Base-by-base conservation (phyloP, 2,888 invertebrate species). In the Rhynchonema sp. region DNA sequence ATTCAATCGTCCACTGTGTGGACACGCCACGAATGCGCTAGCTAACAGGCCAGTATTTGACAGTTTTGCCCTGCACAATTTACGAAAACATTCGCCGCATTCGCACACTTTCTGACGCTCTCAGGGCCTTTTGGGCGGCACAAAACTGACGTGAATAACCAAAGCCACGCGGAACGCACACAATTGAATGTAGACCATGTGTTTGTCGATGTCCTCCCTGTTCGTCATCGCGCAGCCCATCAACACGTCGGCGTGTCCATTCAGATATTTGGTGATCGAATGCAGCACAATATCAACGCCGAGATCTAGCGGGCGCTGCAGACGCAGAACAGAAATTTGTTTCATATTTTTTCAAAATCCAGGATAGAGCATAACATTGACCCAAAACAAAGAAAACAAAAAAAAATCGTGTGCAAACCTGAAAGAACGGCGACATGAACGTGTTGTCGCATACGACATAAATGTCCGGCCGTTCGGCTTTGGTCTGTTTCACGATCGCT, bases 251-350 rank as follows among this genome's bases (percentile, higher is more conserved):
- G 88, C 84, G 76, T 98, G 96, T 0, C 96, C 96, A 75, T 98
- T 98, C 83, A 98, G 87, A 73, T 94, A 98, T 76, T 98, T 98
- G 0, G 92, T 91, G 59, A 92, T 71, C 0, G 96, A 96, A 75
- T 96, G 91, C 67, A 87, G 77, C 1, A 84, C 85, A 59, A 94
- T 77, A 74, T 98, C 92, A 1, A 88, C 92, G 0, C 94, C 96
- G 46, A 91, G 79, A 28, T 83, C 82, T 59, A 98, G 75, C 1
- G 96, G 96, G 62, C 84, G 80, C 84, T 94, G 72, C 58, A 73
- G 71, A 38, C 38, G 17, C 9, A 38, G 17, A 38, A 38, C n/a
- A n/a, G n/a, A n/a, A n/a, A n/a, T n/a, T n/a, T n/a, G n/a, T n/a
- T n/a, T n/a, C n/a, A n/a, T n/a, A n/a, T n/a, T n/a, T n/a, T n/a